Conservation (phyloP, 2,113 vertebrate species). For the Empidonax alnorum region DNA sequence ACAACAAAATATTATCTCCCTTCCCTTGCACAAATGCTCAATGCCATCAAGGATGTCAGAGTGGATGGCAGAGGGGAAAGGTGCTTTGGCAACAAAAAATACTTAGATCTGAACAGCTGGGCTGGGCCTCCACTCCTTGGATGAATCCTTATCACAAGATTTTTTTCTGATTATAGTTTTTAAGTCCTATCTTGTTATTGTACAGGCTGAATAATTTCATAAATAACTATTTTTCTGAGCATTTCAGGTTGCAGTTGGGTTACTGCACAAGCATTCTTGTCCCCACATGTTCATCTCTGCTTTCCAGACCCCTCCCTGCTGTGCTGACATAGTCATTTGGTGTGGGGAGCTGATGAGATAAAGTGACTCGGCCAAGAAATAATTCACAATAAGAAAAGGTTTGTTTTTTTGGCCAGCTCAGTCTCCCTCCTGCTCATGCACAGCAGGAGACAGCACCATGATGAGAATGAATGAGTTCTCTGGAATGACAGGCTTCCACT, state of each 20-base stretch:
- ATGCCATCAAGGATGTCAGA: not conserved
- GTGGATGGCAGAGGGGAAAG: not conserved
- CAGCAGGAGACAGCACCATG: not conserved
- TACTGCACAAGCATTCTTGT: fast-evolving
- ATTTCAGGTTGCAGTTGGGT: not conserved
- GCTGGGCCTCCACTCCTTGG: not conserved
- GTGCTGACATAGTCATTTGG: not conserved
- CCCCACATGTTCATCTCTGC: not conserved
- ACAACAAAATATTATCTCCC: not conserved
- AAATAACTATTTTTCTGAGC: not conserved
- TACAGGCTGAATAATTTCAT: not conserved
- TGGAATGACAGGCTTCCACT: not conserved
- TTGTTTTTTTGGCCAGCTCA: not conserved
- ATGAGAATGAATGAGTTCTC: not conserved
- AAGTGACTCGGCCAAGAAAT: not conserved
- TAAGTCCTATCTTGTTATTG: not conserved
- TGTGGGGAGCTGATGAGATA: not conserved
- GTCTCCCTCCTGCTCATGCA: not conserved
- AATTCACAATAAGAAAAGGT: not conserved
- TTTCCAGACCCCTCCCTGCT: not conserved
- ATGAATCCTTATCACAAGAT: not conserved
- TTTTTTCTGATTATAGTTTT: not conserved
- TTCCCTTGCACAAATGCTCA: not conserved
- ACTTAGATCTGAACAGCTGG: not conserved
- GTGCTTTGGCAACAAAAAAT: not conserved